Conservation (phyloP, 2,888 invertebrate species). For the Bruchidius siliquastri region DNA sequence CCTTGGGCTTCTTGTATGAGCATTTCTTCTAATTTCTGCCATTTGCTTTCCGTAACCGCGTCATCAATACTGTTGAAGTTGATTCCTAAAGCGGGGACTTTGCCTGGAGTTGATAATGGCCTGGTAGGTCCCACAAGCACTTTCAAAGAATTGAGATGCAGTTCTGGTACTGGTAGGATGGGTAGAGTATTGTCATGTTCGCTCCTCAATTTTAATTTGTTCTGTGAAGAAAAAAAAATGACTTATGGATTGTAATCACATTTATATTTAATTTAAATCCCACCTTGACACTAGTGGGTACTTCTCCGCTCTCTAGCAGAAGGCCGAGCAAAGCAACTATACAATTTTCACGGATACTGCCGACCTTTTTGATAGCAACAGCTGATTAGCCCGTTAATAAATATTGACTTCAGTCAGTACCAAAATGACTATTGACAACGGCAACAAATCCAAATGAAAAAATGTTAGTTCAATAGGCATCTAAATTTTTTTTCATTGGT, state of each 20-base stretch:
- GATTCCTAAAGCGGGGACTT: constrained; percentile 53
- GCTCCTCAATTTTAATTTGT: constrained; percentile 44
- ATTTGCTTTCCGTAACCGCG: constrained; percentile 44
- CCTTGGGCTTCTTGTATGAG: constrained; percentile 66
- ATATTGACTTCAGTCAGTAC: no score
- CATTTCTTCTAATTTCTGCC: constrained; percentile 76
- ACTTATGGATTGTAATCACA: constrained; percentile 1
- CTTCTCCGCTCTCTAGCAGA: no score
- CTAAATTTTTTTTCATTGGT: no score
- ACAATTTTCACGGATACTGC: no score
- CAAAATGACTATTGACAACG: no score
- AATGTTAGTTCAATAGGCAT: no score
- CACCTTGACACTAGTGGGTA: no score
- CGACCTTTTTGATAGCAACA: no score
- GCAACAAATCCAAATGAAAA: no score
- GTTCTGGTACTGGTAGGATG: constrained; percentile 69
- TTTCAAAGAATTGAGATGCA: constrained; percentile 64
- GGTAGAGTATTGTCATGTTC: constrained; percentile 34
- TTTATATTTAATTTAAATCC: no score
- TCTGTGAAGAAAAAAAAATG: constrained; percentile 25
- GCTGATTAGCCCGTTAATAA: no score
- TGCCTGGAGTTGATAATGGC: constrained; percentile 54
- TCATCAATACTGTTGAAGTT: constrained; percentile 39
- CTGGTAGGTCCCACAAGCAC: constrained; percentile 63
- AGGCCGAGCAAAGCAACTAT: no score